phyloP scores from a whole-genome alignment of 2,888 invertebrate genomes.

The Apodemia zela region DNA sequence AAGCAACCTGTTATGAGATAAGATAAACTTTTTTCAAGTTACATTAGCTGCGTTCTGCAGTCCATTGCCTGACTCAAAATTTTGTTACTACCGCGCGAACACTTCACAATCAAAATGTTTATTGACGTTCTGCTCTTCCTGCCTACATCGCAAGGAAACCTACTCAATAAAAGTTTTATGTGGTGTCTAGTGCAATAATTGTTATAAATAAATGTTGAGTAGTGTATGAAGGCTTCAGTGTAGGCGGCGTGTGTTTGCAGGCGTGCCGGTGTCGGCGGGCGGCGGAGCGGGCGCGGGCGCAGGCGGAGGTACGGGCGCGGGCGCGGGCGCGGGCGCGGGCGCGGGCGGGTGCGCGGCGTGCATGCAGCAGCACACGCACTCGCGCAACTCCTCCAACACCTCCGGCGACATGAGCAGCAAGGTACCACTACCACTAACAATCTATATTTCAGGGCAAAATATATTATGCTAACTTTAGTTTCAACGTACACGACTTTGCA shows the following conservation, averaged over 20 bases:
- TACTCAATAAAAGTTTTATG: no score
- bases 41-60: no score
- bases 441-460: no score
- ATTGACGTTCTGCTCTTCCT: no score
- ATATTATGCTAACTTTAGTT: no score
- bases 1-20: no score
- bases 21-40: no score
- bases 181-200: not conserved
- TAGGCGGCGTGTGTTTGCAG: conserved; percentile 26
- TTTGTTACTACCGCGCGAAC: no score
- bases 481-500: no score
- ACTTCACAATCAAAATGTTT: not conserved
- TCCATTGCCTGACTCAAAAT: no score
- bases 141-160: no score
- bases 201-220: not conserved
- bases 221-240: not conserved
- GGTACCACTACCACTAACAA: conserved; percentile 38
- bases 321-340: conserved; percentile 31
- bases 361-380: conserved; percentile 81
- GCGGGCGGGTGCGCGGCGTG: conserved; percentile 45
- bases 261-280: conserved; percentile 34
- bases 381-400: conserved; percentile 88
- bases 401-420: conserved; percentile 79
- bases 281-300: conserved; percentile 30
- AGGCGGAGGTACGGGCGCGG: conserved; percentile 27